These are phyloP conservation scores for Gambusia affinis DNA, from an alignment of 2,113 vertebrate species.

Conservation along the genomic window DNA sequence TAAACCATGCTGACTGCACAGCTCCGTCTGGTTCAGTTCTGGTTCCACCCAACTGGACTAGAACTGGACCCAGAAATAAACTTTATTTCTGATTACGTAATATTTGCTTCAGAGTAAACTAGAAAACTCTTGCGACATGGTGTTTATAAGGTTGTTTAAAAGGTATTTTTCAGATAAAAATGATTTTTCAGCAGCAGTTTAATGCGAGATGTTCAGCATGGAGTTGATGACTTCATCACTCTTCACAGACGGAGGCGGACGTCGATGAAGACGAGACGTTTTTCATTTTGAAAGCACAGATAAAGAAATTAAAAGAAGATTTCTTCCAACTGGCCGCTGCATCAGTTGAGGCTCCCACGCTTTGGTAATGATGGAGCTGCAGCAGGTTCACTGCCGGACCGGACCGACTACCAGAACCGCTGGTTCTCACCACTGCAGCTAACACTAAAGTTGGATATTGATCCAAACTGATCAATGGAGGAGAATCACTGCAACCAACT, in stretches of 20 bases:
- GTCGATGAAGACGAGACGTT: background rate
- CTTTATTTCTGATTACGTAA: too few relatives aligned
- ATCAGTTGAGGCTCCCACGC: slow-evolving; percentile 71
- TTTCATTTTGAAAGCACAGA: slow-evolving; percentile 18
- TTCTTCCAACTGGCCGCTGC: slow-evolving; percentile 70
- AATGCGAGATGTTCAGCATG: background rate
- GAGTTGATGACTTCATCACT: background rate
- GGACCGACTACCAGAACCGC: too few relatives aligned
- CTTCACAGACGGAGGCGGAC: slow-evolving; percentile 9
- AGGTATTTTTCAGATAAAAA: too few relatives aligned
- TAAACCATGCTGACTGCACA: background rate
- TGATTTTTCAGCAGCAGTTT: too few relatives aligned
- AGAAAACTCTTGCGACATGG: too few relatives aligned
- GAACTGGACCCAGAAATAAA: too few relatives aligned
- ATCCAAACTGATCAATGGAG: background rate
- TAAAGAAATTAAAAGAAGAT: slow-evolving; percentile 55
- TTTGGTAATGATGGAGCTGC: slow-evolving; percentile 71
- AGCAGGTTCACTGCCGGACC: slow-evolving; percentile 59
- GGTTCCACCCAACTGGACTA: too few relatives aligned
- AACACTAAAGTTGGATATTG: background rate
- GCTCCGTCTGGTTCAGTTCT: too few relatives aligned
- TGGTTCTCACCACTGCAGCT: background rate
- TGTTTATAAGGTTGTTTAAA: too few relatives aligned
- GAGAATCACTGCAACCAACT: background rate
- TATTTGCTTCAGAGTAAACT: too few relatives aligned